Evolutionary conservation across 1,140 invertebrate genomes (phyloP), one percentile per base, ranked within the genome.

Genomic region (Cotesia glomerata): DNA sequence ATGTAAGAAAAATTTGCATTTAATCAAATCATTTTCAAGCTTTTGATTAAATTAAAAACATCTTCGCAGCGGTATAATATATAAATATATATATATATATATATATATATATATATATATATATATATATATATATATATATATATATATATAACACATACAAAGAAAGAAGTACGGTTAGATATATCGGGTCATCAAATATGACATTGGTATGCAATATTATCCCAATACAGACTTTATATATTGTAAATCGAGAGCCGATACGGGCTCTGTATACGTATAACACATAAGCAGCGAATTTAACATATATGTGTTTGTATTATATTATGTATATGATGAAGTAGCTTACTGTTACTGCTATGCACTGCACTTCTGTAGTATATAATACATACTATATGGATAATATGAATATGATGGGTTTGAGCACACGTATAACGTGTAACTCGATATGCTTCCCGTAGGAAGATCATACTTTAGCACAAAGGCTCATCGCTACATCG

Each of bases 401-500:
- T 45, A 45, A 45, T 45, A 11, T 45, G 39, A 45, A 45, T 45
- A 45, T 45, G 39, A 45, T 45, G 39, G 5, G 39, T 45, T 45
- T 45, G 8, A 45, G 39, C 39, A 45, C 39, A 45, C 32, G 65
- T 72, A 75, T 16, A 45, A 72, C 54, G 59, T 72, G 81, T 84
- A 87, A 86, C 82, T 77, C 74, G 85, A 86, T 86, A 86, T 81
- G 79, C 80, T 82, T 82, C 79, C 78, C 79, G 77, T 76, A 82
- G 79, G 78, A 83, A 84, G 81, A 87, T 87, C 84, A 80, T 82
- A 77, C 77, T 81, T 81, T 63, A 76, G 80, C 81, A 86, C 81
- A 86, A 86, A 84, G 79, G 78, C 80, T 86, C 83, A 86, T 86
- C 85, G 84, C 80, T 79, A 86, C 84, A 86, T 86, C 83, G 81